Base-by-base conservation (phyloP, 1,140 invertebrate species). In the Nasonia giraulti region DNA sequence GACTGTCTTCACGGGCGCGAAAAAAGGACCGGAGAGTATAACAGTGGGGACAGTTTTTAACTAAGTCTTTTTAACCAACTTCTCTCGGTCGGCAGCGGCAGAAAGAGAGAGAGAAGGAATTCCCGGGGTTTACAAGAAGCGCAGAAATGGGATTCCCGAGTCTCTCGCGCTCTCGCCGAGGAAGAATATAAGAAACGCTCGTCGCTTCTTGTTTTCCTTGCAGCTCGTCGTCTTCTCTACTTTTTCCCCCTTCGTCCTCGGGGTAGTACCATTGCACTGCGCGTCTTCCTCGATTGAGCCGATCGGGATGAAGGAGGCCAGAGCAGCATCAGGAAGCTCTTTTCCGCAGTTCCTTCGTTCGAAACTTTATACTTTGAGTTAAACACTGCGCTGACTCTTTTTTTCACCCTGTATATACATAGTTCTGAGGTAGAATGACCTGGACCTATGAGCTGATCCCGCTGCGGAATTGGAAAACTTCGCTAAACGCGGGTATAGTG, bases 141-240 rank as follows among this genome's bases (percentile, higher is more conserved):
- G 33, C 14, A 75, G 33, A 75, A 75, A 75, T 37, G 37, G 73
- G 73, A 75, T 40, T 75, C 3, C 37, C 73, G 73, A 75, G 73
- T 27, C 27, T 27, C 27, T 27, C 27, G 27, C 27, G 27, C 27
- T 74, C 27, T 71, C 68, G 68, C 68, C n/a, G 68, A n/a, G 23
- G 27, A 74, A 74, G 37, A 74, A 40, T 8, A 40, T 20, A 69
- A 69, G 68, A 69, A 69, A 0, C 27, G 23, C 68, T 31, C 27
- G 68, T 71, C 68, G 68, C 73, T 75, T 31, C 73, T 75, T 44
- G 37, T 75, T 75, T 75, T 44, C 73, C 73, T n/a, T 75, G 73
- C 73, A n/a, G 55, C 55, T 62, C 55, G 7, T 62, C 55, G 14
- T 44, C 37, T 75, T n/a, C 14, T 31, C 4, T 71, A 20, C 12